Base-by-base conservation (phyloP, 1,140 invertebrate species). In the Tetraneura akinire region DNA sequence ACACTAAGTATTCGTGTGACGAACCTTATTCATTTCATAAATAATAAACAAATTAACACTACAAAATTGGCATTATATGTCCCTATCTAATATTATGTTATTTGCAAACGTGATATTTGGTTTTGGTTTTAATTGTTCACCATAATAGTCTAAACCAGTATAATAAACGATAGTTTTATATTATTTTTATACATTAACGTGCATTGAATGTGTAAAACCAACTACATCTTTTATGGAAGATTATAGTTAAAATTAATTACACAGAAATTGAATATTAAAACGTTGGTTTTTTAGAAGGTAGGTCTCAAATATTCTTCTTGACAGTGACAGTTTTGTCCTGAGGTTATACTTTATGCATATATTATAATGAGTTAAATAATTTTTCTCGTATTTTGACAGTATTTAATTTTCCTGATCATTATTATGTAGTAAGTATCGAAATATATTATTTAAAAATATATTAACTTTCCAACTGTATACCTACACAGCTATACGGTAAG, bases 51-150 rank as follows among this genome's bases (percentile, higher is more conserved):
- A 26, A 14, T 14, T 13, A 45, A 68, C 42, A 16, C 37, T 68
- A n/a, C 47, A 4, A 47, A 45, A 68, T 68, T 68, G 66, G 21
- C 42, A 23, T 37, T 37, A 47, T 23, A 47, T 21, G 18, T 68
- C 21, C 32, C 66, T 9, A 21, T 37, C 3, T 37, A 37, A 8
- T 37, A 37, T 37, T 37, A 37, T 23, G 71, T 23, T 57, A 42
- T 76, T 76, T 76, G 71, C 32, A 57, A 76, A 76, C 71, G 29
- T 76, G 71, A 57, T 18, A 18, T 76, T 76, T 76, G 11, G 32
- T 55, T 76, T 76, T 42, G 29, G 51, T 55, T 23, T 21, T 76
- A 42, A 53, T 78, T 60, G 42, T 47, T 78, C 18, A 9, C 74
- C 74, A 60, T 62, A 78, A 78, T 62, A 23, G 42, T 21, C 45